A percentile compares a stretch with the other conserved stretches of the same genome.
Evolutionary conservation across 64 coral and sea anemone genomes (phyloP).

Genomic region (Dendronephthya gigantea): DNA sequence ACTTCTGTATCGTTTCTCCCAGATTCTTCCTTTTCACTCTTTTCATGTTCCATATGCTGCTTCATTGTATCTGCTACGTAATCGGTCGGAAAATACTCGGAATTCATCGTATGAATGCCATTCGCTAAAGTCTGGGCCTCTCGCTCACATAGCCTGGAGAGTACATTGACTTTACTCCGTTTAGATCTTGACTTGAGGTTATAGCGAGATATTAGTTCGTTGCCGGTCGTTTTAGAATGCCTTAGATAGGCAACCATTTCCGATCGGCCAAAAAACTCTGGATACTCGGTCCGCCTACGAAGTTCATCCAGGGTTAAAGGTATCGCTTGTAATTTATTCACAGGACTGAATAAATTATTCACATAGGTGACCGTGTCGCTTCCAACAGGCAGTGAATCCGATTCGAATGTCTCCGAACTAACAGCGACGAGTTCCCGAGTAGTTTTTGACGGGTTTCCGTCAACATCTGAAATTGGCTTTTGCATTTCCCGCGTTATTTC

Average conservation of each 20-base stretch:
- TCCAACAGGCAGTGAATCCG: not conserved
- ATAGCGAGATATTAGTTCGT: not conserved
- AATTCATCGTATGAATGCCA: not conserved
- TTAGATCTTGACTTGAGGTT: not conserved
- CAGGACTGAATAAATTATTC: conserved; percentile 18
- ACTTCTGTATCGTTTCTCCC: not conserved
- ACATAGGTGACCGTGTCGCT: not conserved
- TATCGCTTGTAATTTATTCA: conserved; percentile 16
- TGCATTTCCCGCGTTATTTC: not conserved
- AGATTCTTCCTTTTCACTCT: not conserved
- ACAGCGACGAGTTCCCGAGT: not conserved
- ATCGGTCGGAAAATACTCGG: not conserved
- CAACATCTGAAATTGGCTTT: not conserved
- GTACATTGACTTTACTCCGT: not conserved
- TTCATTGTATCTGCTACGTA: conserved; percentile 11
- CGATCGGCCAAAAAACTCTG: conserved; percentile 1
- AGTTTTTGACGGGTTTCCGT: not conserved
- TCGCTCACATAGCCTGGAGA: not conserved
- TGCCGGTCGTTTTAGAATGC: conserved; percentile 5
- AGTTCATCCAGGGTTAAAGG: not conserved
- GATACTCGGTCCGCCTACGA: not conserved
- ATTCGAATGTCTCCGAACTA: not conserved
- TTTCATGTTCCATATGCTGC: not conserved
- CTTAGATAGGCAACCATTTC: not conserved
- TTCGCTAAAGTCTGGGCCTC: not conserved